Conservation (phyloP, 2,113 vertebrate species). For the Myotis lucifugus region DNA sequence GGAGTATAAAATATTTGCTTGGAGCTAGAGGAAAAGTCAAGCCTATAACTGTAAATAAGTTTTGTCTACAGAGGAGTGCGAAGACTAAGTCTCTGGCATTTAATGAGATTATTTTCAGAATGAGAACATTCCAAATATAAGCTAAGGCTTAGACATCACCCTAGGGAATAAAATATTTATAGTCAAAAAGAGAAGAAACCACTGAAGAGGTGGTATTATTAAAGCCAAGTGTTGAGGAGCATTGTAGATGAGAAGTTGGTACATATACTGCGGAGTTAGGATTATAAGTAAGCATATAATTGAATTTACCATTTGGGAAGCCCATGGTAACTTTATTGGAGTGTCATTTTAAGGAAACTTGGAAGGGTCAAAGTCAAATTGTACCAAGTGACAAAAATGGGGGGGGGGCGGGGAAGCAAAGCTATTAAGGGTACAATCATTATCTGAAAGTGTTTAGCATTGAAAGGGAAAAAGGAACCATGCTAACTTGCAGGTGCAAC, state of each 20-base stretch:
- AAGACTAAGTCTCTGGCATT: neutral
- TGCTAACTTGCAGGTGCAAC: neutral
- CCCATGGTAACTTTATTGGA: neutral
- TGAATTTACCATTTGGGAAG: neutral
- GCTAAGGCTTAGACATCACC: neutral
- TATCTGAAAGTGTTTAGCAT: neutral
- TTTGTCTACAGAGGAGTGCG: neutral
- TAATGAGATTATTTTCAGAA: neutral
- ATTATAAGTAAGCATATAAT: neutral
- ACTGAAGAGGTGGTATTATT: neutral
- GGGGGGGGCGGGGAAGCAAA: neutral
- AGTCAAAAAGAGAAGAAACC: neutral
- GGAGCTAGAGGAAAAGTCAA: neutral
- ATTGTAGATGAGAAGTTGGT: neutral
- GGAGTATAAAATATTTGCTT: neutral
- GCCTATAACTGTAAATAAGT: neutral
- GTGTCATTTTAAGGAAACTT: neutral
- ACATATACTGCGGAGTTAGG: neutral
- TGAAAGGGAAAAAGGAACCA: neutral
- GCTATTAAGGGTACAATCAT: neutral
- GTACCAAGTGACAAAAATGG: neutral
- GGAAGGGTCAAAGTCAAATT: neutral
- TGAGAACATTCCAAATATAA: neutral
- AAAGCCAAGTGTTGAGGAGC: neutral
- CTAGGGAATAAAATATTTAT: neutral